A percentile compares a stretch with the other conserved stretches of the same genome.
Conservation (phyloP, 2,888 invertebrate genomes). For the Drosophila colorata region DNA sequence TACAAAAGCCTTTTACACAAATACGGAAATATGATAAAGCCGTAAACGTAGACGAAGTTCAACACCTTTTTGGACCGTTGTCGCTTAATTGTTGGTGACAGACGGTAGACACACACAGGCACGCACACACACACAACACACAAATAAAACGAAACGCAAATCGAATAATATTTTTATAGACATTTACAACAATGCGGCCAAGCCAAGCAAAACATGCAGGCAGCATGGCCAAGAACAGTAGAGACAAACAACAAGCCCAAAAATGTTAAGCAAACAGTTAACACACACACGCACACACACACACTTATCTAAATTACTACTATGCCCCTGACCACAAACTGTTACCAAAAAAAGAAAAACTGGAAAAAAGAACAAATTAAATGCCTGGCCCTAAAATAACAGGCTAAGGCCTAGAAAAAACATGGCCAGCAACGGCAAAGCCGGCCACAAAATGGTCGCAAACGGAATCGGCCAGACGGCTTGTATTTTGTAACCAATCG, state of each 20-base stretch:
- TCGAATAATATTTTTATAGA: slow-evolving; percentile 81
- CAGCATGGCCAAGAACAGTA: slow-evolving; percentile 39
- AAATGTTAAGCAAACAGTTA: slow-evolving; percentile 75
- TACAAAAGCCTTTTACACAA: slow-evolving; percentile 42
- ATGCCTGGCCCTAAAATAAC: slow-evolving; percentile 77
- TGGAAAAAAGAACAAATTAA: slow-evolving; percentile 49
- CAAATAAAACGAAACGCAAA: slow-evolving; percentile 45
- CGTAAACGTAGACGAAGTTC: slow-evolving; percentile 27
- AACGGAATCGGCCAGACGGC: slow-evolving; percentile 6
- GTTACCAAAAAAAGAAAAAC: slow-evolving; percentile 70
- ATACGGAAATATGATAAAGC: slow-evolving; percentile 43
- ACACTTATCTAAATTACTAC: slow-evolving; percentile 38
- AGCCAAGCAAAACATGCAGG: slow-evolving; percentile 59
- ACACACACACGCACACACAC: slow-evolving; percentile 32
- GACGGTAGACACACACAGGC: slow-evolving; percentile 42
- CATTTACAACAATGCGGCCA: slow-evolving; percentile 66
- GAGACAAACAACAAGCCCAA: slow-evolving; percentile 67
- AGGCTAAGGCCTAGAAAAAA: slow-evolving; percentile 68
- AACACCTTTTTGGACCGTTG: slow-evolving; percentile 58
- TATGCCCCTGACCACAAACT: slow-evolving; percentile 60
- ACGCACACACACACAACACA: slow-evolving; percentile 8
- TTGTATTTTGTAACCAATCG: slow-evolving; percentile 78
- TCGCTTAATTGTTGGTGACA: slow-evolving; percentile 80
- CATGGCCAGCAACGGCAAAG: slow-evolving; percentile 67
- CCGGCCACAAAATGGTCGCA: slow-evolving; percentile 66